phyloP scores from a whole-genome alignment of 2,797 vertebrate genomes.

The Fringilla coelebs region DNA sequence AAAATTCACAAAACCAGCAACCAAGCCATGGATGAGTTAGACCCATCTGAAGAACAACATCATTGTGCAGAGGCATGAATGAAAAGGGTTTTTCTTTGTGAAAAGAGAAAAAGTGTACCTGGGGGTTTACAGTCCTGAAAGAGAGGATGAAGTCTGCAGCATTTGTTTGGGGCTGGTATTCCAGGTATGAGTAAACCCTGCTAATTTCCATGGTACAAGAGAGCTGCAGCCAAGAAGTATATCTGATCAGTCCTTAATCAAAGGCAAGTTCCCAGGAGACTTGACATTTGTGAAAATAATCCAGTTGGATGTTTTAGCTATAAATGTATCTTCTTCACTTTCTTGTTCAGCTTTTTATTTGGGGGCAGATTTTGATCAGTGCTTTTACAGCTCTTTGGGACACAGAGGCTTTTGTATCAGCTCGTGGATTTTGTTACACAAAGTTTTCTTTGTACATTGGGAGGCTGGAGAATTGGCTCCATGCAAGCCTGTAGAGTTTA shows the following conservation, averaged over 20 bases:
- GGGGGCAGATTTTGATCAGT: background rate
- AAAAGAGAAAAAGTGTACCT: background rate
- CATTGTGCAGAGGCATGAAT: background rate
- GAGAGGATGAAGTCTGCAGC: background rate
- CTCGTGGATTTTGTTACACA: constrained; percentile 28
- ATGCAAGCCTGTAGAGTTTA: background rate
- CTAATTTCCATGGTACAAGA: background rate
- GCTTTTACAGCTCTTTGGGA: background rate
- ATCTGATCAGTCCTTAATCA: background rate
- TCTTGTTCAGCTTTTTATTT: background rate
- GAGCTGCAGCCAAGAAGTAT: background rate
- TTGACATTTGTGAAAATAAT: constrained; percentile 1
- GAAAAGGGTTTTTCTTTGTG: background rate
- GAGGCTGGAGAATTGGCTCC: constrained; percentile 14
- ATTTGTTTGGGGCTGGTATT: background rate
- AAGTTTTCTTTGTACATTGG: constrained; percentile 48
- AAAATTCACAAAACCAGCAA: constrained; percentile 7
- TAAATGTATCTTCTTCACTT: constrained; percentile 8
- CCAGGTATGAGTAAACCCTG: background rate
- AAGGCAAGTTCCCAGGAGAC: background rate
- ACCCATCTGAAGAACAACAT: background rate
- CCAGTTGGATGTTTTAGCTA: background rate
- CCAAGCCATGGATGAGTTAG: background rate
- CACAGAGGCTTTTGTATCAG: constrained; percentile 25
- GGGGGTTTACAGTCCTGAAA: background rate